Evolutionary conservation across 1,140 invertebrate species (phyloP).

Genomic region (Amphibalanus amphitrite): DNA sequence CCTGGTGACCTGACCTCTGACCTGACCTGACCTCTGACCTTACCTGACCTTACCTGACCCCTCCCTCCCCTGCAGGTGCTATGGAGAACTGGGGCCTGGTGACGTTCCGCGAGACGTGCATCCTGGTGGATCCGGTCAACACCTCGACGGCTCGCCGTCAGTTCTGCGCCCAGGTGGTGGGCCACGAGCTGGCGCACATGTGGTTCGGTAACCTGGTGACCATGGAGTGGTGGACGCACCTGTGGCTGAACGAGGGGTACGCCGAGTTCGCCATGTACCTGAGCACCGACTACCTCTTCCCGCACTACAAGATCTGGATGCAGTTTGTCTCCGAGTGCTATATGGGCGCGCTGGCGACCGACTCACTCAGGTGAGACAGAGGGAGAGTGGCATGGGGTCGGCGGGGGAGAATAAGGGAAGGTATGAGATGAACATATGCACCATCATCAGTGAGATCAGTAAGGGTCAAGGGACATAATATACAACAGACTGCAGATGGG

Average conservation of each 20-base stretch:
- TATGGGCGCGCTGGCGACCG: constrained; percentile 16
- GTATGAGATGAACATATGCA: no score
- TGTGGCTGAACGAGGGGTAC: constrained; percentile 87
- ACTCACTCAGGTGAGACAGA: background rate
- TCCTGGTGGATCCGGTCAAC: constrained; percentile 65
- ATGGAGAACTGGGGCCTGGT: constrained; percentile 95
- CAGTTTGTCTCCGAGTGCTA: constrained; percentile 65
- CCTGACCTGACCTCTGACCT: background rate
- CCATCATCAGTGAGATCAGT: no score
- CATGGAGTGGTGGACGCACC: constrained; percentile 40
- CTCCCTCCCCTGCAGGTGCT: constrained; percentile 36
- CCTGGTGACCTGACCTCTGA: no score
- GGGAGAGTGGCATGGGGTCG: no score
- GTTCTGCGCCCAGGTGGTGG: constrained; percentile 68
- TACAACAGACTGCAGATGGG: no score
- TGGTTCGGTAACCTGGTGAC: constrained; percentile 44
- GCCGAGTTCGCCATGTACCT: constrained; percentile 59
- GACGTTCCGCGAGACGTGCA: constrained; percentile 61
- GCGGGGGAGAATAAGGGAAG: no score
- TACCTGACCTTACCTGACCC: background rate
- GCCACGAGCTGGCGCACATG: constrained; percentile 58
- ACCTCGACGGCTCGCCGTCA: constrained; percentile 67
- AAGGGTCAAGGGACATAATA: no score
- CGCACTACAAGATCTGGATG: constrained; percentile 84
- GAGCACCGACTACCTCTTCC: constrained; percentile 70